Conservation (phyloP, 2,888 invertebrate genomes). For the Tortrix viridana region DNA sequence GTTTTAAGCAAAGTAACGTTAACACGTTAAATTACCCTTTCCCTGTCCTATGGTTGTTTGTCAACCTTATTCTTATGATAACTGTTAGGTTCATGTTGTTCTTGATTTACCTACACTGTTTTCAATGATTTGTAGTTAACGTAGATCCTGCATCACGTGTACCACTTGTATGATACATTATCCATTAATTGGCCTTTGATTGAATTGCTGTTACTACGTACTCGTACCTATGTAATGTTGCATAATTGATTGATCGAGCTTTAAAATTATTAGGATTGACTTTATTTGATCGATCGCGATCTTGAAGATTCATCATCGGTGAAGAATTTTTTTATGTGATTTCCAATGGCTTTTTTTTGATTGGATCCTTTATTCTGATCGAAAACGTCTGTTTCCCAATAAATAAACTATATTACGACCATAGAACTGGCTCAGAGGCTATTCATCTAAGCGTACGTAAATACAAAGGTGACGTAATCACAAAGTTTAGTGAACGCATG, state of each 20-base stretch:
- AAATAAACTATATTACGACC: constrained; percentile 54
- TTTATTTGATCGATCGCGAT: constrained; percentile 4
- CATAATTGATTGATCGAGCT: no score
- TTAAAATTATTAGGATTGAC: not conserved
- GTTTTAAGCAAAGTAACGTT: constrained; percentile 43
- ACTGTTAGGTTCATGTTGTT: not conserved
- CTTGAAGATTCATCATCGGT: not conserved
- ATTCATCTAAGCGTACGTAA: constrained; percentile 68
- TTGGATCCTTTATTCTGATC: constrained; percentile 18
- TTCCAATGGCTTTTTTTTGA: constrained; percentile 18
- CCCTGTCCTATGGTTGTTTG: constrained; percentile 19
- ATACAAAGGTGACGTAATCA: constrained; percentile 73
- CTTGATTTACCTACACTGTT: no score
- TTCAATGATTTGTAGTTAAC: no score
- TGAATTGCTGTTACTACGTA: no score
- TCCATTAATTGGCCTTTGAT: not conserved
- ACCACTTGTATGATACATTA: not conserved
- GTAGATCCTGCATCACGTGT: no score
- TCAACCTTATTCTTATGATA: constrained; percentile 10
- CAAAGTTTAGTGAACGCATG: constrained; percentile 80
- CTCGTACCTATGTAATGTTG: no score
- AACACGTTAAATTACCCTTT: constrained; percentile 36
- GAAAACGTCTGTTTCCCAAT: constrained; percentile 20
- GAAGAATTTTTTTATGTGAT: not conserved
- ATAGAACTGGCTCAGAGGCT: constrained; percentile 64